Base-by-base conservation (phyloP, 2,113 vertebrate species). In the Damaliscus lunatus region DNA sequence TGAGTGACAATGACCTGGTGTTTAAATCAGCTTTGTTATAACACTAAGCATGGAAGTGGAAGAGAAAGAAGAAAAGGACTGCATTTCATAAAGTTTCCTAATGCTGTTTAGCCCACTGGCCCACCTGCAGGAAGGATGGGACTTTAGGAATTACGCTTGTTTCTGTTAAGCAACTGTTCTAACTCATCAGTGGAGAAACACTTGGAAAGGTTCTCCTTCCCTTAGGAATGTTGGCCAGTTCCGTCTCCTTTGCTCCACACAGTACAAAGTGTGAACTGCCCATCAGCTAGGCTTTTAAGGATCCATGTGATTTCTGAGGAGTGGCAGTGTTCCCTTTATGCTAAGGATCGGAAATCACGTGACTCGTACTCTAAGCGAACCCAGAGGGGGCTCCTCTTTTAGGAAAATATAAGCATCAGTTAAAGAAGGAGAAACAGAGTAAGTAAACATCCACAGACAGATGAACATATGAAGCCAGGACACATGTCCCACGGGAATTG, bases 401-500 rank as follows among this genome's bases (percentile, higher is more conserved):
- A 78, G 31, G n/a, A 64, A 89, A 88, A 57, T 59, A 85, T 11
- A 77, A 40, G 55, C 31, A 2, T 57, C 15, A 19, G 31, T 62
- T 88, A 50, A 50, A 86, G 74, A 29, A 77, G 29, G 29, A 46
- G 21, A 52, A 43, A 12, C 5, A 43, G 27, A 16, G 36, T 77
- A 36, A 71, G 8, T 13, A 14, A 43, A 40, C 4, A 9, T 50
- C 27, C 78, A n/a, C 2, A 7, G 3, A 17, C 2, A 11, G 52
- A 43, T 16, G 77, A 83, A 11, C 11, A 29, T 5, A 13, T 0
- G 9, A 17, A 67, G 71, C 27, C 31, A 40, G 43, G 27, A 27
- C 1, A 0, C 1, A 6, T 4, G 19, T 33, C 48, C 23, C 17
- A 3, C 2, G 2, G 15, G 46, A 62, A 19, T 11, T 53, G 6